These are phyloP conservation scores for Helogale parvula DNA, from an alignment of 2,113 vertebrate genomes.

Conservation along the genomic window DNA sequence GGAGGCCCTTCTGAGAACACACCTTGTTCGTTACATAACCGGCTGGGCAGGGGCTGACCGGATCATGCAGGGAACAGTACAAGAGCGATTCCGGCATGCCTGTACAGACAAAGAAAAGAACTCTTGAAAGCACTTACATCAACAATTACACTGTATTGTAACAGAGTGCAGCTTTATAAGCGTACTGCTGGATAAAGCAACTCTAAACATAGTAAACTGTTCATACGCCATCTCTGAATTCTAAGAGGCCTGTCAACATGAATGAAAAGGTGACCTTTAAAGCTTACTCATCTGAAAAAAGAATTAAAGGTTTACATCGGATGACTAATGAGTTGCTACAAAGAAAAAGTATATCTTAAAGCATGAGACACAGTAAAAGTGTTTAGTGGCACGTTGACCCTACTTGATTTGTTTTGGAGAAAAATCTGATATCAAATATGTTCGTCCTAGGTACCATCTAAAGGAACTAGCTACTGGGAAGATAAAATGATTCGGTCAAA, in stretches of 20 bases:
- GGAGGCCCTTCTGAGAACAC: constrained; percentile 54
- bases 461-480: constrained; percentile 23
- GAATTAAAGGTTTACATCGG: background rate
- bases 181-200: background rate
- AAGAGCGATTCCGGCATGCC: constrained; percentile 92
- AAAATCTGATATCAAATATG: background rate
- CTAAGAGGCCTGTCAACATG: background rate
- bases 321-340: background rate
- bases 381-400: constrained; percentile 11
- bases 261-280: constrained; percentile 16
- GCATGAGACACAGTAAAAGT: background rate
- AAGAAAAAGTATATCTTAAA: constrained; percentile 11
- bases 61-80: constrained; percentile 95
- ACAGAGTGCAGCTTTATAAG: background rate
- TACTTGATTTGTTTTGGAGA: background rate
- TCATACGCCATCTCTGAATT: background rate
- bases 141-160: background rate
- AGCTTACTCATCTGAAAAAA: constrained; percentile 40
- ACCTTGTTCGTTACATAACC: constrained; percentile 97
- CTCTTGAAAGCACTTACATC: background rate
- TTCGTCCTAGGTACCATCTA: background rate
- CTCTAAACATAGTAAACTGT: background rate
- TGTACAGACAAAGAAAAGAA: constrained; percentile 77
- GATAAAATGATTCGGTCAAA: background rate
- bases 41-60: constrained; percentile 85